These are phyloP conservation scores for Meleagris gallopavo DNA, from an alignment of 2,113 vertebrate species.

Conservation along the genomic window DNA sequence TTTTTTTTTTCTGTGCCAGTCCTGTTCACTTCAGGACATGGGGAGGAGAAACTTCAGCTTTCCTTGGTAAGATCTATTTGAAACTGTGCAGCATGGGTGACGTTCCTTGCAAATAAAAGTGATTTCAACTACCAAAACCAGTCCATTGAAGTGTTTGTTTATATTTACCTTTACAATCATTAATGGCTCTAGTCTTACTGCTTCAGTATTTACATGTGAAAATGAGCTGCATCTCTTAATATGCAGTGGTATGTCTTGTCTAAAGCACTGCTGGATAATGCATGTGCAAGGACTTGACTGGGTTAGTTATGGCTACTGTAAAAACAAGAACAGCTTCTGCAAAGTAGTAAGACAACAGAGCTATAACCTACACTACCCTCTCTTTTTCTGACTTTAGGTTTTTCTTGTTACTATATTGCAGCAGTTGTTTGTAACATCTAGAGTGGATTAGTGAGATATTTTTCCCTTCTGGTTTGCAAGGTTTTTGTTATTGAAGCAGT, in stretches of 20 bases:
- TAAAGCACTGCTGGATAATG: neutral
- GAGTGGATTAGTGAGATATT: neutral
- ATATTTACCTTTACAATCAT: neutral
- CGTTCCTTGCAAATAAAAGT: slow-evolving; percentile 79
- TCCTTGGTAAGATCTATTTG: slow-evolving; percentile 73
- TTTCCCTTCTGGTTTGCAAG: neutral
- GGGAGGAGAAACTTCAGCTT: slow-evolving; percentile 75
- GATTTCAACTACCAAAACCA: slow-evolving; percentile 22
- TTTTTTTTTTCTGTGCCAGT: slow-evolving; percentile 73
- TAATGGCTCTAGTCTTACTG: neutral
- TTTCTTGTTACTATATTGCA: neutral
- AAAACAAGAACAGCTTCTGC: neutral
- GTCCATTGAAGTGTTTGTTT: neutral
- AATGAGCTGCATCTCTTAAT: neutral
- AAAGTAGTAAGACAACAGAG: neutral
- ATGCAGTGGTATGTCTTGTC: neutral
- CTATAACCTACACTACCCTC: accelerated
- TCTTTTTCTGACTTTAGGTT: neutral
- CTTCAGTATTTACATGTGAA: neutral
- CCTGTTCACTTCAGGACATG: slow-evolving; percentile 72
- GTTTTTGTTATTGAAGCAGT: neutral
- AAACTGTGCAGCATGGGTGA: slow-evolving; percentile 75
- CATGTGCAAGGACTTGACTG: accelerated
- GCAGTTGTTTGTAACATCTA: neutral
- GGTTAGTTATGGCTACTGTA: neutral